Conservation (phyloP, 1,140 invertebrate species). For the Papilio xuthus region DNA sequence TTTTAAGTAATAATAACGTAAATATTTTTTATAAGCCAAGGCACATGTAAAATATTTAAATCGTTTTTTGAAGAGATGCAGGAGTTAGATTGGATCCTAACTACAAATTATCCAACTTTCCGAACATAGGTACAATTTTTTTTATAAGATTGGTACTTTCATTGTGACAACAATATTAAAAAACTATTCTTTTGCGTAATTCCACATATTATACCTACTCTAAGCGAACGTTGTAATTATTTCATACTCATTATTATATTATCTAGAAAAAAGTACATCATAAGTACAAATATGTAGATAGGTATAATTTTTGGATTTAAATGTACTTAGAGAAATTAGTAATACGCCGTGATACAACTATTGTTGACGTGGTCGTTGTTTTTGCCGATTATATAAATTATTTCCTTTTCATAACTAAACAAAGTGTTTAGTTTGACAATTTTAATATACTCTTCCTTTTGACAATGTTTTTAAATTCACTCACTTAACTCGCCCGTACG, state of each 20-base stretch:
- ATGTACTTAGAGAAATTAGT: constrained; percentile 10
- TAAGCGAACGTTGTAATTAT: constrained; percentile 75
- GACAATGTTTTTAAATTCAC: constrained; percentile 14
- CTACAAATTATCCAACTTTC: constrained; percentile 81
- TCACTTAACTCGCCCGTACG: background rate
- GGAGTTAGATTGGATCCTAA: constrained; percentile 80
- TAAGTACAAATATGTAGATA: constrained; percentile 70
- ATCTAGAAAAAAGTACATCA: constrained; percentile 74
- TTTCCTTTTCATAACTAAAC: constrained; percentile 3
- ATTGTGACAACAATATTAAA: constrained; percentile 82
- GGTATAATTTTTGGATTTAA: constrained; percentile 45
- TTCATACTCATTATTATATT: constrained; percentile 72
- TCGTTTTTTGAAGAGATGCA: constrained; percentile 72
- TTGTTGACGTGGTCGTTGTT: constrained; percentile 19
- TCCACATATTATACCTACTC: constrained; percentile 79
- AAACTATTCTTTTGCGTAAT: constrained; percentile 81
- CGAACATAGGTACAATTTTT: constrained; percentile 80
- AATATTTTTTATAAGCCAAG: constrained; percentile 69
- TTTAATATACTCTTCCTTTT: constrained; percentile 5
- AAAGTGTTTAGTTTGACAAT: constrained; percentile 8
- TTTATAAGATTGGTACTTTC: constrained; percentile 80
- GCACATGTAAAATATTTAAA: constrained; percentile 72
- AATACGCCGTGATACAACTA: constrained; percentile 29
- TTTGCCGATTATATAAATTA: constrained; percentile 4
- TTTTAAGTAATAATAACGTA: background rate